Base-by-base conservation (phyloP, 2,113 vertebrate species). In the Collichthys lucidus region DNA sequence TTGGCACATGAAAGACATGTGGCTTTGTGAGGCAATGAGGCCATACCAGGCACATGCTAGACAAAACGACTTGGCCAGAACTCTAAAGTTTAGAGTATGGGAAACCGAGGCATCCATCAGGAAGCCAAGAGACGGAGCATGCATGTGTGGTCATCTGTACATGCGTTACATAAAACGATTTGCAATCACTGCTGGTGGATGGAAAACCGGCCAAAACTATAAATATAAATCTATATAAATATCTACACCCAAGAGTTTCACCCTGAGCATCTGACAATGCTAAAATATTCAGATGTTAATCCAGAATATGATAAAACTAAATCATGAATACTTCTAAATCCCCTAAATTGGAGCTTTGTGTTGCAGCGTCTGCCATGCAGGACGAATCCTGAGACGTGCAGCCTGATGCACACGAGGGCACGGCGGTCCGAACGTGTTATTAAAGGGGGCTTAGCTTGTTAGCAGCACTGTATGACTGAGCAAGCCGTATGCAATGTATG, bases 1-100 rank as follows among this genome's bases (percentile, higher is more conserved):
- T 82, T 82, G 81, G 83, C 80, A 87, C 75, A 91, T 90, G 82
- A 91, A 93, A 91, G 90, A 78, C 61, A 19, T 86, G 89, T 35
- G 89, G 92, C 77, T 87, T 74, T 68, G 74, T 44, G 80, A 80
- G 74, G 56, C 80, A 82, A 57, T 26, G 72, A 88, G 84, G 86
- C 86, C 88, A 74, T 42, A 77, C 63, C 57, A 77, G 74, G 73
- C 64, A 64, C 79, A 79, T 52, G 80, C 74, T 20, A 75, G 83
- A 80, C 90, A 67, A 82, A 85, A 87, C 12, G 14, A 75, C 82
- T 84, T 77, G 82, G 88, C 82, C 63, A 40, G 64, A 57, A n/a
- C 49, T 65, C 56, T 49, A 68, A 62, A 74, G 62, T 65, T 76
- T 49, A 62, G 70, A 73, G 57, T 49, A 79, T 64, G 73, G 55